A percentile compares a stretch with the other conserved stretches of the same genome.
Conservation (phyloP, 1,140 invertebrate species). For the Cyrtorhinus lividipennis region DNA sequence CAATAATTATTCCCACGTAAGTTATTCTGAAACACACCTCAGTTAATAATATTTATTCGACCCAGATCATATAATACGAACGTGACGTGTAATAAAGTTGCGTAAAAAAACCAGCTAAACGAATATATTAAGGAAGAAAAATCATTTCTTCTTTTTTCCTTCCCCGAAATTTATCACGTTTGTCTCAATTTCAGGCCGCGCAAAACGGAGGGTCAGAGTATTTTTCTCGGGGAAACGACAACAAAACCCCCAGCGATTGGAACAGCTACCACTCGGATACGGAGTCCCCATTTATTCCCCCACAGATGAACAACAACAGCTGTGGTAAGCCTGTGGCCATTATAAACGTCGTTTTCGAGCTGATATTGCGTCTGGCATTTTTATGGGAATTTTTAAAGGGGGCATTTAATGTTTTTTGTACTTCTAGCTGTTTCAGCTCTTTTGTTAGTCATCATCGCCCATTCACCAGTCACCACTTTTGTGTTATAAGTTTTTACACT, state of each 20-base stretch:
- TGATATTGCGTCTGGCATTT: no score
- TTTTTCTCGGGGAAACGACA: neutral
- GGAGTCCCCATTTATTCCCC: slow-evolving; percentile 12
- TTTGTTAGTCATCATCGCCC: no score
- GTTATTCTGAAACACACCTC: neutral
- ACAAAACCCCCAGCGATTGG: slow-evolving; percentile 2
- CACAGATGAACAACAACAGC: slow-evolving; percentile 10
- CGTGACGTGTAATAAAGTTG: neutral
- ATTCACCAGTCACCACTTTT: no score
- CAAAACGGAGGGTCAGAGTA: slow-evolving; percentile 1
- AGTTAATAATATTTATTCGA: neutral
- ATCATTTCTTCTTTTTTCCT: neutral
- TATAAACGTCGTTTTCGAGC: no score
- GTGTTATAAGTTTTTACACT: no score
- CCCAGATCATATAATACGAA: neutral
- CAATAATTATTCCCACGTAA: slow-evolving; percentile 18
- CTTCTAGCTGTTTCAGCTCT: no score
- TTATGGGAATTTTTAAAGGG: no score
- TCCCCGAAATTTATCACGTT: neutral
- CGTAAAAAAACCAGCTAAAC: neutral
- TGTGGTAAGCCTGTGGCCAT: slow-evolving; percentile 5
- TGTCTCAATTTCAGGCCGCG: no score
- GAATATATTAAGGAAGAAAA: neutral
- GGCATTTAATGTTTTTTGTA: no score
- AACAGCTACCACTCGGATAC: slow-evolving; percentile 12